A percentile compares a stretch with the other conserved stretches of the same genome.
Evolutionary conservation across 2,797 vertebrate species (phyloP).

Genomic region (Aplochiton taeniatus): DNA sequence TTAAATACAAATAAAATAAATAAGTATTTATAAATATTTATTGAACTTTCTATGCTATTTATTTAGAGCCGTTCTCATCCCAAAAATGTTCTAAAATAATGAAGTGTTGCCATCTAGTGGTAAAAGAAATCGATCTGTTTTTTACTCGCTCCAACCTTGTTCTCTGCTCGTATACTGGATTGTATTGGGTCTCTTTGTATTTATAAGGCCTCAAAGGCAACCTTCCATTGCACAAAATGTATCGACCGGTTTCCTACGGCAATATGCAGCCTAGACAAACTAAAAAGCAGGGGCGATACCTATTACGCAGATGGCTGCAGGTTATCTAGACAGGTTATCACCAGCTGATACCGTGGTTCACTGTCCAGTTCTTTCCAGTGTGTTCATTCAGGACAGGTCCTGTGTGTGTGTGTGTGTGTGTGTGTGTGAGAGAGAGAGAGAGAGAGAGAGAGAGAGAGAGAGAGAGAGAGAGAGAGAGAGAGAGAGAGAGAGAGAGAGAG

Average conservation of each 20-base stretch:
- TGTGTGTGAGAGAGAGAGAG: no score
- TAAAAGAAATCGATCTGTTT: not conserved
- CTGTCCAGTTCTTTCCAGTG: not conserved
- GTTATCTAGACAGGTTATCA: not conserved
- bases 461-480: no score
- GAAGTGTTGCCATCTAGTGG: constrained; percentile 28
- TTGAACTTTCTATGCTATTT: not conserved
- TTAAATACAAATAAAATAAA: not conserved
- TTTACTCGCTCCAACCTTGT: not conserved
- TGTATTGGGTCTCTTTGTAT: constrained; percentile 11
- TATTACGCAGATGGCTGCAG: constrained; percentile 4
- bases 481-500: no score
- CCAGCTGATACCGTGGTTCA: constrained; percentile 2
- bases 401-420: no score
- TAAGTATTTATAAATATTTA: not conserved
- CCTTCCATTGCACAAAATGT: not conserved
- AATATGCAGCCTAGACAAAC: constrained; percentile 12
- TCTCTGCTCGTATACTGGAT: not conserved
- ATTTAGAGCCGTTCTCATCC: not conserved
- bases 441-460: no score
- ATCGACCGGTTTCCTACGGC: constrained; percentile 23
- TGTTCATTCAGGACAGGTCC: no score
- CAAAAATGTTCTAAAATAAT: not conserved
- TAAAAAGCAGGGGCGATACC: not conserved
- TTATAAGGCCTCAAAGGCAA: constrained; percentile 23